phyloP scores from a whole-genome alignment of 2,113 vertebrate species.

The Polypterus bichir region DNA sequence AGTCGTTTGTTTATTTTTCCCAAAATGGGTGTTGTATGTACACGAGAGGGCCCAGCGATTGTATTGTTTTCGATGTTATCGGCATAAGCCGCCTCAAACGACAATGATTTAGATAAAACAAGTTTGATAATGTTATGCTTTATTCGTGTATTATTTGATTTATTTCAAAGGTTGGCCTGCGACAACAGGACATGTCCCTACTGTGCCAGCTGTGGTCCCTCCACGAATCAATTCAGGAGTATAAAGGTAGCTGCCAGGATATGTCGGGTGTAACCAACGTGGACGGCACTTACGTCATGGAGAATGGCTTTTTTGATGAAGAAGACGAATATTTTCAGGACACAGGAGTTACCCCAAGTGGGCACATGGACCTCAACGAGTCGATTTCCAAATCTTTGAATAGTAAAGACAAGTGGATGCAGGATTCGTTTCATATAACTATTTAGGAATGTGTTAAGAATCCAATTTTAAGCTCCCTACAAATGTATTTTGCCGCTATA shows the following conservation, averaged over 20 bases:
- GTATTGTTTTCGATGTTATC: too few species aligned
- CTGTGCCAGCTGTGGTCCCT: slow-evolving; percentile 94
- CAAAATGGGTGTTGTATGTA: too few species aligned
- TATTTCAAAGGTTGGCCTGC: slow-evolving; percentile 71
- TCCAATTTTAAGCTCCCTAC: too few species aligned
- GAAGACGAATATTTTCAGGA: slow-evolving; percentile 81
- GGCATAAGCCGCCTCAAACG: too few species aligned
- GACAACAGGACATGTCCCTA: slow-evolving; percentile 95
- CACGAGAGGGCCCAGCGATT: too few species aligned
- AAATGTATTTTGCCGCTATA: too few species aligned
- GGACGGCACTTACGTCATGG: slow-evolving; percentile 61
- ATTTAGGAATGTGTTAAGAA: slow-evolving; percentile 26
- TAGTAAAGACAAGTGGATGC: slow-evolving; percentile 55
- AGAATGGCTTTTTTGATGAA: slow-evolving; percentile 91
- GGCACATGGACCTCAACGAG: slow-evolving; percentile 27
- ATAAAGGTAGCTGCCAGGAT: slow-evolving; percentile 89
- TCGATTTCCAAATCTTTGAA: slow-evolving; percentile 34
- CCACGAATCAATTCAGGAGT: slow-evolving; percentile 96
- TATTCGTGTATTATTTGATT: neutral
- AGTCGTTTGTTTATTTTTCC: too few species aligned
- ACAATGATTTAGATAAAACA: too few species aligned
- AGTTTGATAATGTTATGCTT: too few species aligned
- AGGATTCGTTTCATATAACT: slow-evolving; percentile 55
- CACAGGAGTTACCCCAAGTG: slow-evolving; percentile 44
- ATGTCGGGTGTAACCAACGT: slow-evolving; percentile 65